phyloP scores from a whole-genome alignment of 23 tunicate species.

The Ciona savignyi region DNA sequence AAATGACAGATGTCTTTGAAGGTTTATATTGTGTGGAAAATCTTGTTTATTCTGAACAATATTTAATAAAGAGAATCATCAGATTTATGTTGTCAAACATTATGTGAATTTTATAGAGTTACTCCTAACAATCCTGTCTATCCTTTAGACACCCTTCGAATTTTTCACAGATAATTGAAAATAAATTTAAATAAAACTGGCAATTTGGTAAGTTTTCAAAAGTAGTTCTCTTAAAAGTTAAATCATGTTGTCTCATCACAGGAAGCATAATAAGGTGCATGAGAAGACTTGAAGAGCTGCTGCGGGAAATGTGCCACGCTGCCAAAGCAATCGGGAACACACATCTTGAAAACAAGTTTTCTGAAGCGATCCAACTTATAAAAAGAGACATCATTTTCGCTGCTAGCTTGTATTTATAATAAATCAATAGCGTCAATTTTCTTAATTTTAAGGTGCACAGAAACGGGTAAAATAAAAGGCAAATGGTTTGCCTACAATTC shows the following conservation, averaged over 20 bases:
- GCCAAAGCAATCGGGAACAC: slow-evolving; percentile 97
- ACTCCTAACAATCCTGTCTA: too few species aligned
- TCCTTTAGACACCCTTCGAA: slow-evolving; percentile 74
- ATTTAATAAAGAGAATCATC: too few species aligned
- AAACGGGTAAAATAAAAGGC: too few species aligned
- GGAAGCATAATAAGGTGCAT: slow-evolving; percentile 91
- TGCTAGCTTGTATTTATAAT: slow-evolving; percentile 83
- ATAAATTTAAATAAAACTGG: slow-evolving; percentile 63
- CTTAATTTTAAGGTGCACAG: too few species aligned
- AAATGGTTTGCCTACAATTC: too few species aligned
- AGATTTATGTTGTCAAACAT: too few species aligned
- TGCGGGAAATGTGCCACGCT: slow-evolving; percentile 94
- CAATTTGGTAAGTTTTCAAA: slow-evolving; percentile 79
- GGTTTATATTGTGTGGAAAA: too few species aligned
- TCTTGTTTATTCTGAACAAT: too few species aligned
- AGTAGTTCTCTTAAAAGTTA: slow-evolving; percentile 42
- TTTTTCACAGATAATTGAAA: slow-evolving; percentile 67
- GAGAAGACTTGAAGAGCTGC: slow-evolving; percentile 85
- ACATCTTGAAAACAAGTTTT: slow-evolving; percentile 74
- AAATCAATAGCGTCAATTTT: too few species aligned
- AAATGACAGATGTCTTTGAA: slow-evolving; percentile 69
- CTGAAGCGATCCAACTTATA: slow-evolving; percentile 75
- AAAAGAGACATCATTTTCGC: slow-evolving; percentile 93
- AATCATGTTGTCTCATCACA: too few species aligned
- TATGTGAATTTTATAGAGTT: too few species aligned